Percentiles rank a stretch among this genome's conserved stretches.
These are phyloP conservation scores for Dicrostonyx torquatus DNA, from an alignment of 2,797 vertebrate species.

Conservation along the genomic window DNA sequence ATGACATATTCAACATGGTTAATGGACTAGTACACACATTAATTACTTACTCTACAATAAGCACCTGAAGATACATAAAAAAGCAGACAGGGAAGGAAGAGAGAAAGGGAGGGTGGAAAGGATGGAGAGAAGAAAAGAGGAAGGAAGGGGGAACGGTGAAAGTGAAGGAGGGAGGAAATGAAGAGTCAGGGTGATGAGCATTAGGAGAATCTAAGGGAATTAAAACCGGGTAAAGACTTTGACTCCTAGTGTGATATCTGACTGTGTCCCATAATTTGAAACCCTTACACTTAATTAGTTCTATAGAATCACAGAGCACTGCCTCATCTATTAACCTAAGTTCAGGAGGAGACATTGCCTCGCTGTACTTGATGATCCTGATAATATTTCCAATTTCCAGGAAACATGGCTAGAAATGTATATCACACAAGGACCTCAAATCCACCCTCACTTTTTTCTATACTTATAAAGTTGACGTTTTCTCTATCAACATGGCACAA, in stretches of 20 bases:
- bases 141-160: too few relatives aligned
- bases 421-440: not conserved
- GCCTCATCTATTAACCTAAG: not conserved
- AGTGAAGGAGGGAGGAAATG: not conserved
- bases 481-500: not conserved
- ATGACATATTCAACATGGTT: not conserved
- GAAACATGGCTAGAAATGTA: not conserved
- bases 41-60: not conserved
- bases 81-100: not conserved
- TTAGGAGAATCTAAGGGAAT: not conserved
- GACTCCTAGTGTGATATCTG: not conserved
- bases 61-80: not conserved
- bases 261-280: not conserved
- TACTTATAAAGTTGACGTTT: not conserved
- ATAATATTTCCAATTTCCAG: not conserved
- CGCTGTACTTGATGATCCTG: not conserved
- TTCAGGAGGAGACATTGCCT: not conserved
- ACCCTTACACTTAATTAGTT: not conserved
- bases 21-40: too few relatives aligned
- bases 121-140: too few relatives aligned
- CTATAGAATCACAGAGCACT: not conserved
- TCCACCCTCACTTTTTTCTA: not conserved
- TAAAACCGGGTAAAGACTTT: not conserved
- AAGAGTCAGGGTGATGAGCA: not conserved
- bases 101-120: too few relatives aligned